Base-by-base conservation (phyloP, 2,797 vertebrate genomes). In the Gadopsis bispinosus region DNA sequence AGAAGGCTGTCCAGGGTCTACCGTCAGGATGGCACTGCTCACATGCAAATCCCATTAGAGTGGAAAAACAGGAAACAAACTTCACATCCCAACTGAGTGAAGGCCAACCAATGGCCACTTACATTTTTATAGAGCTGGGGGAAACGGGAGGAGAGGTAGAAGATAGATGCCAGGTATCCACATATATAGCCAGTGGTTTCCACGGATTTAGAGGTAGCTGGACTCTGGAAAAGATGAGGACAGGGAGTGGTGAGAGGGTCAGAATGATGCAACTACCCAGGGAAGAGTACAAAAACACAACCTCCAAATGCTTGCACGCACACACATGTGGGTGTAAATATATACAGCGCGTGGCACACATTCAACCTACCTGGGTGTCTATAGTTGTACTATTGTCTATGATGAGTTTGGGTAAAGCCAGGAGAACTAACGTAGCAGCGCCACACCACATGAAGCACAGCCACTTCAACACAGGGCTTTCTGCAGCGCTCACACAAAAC, bases 81-180 rank as follows among this genome's bases (percentile, higher is more conserved):
- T 45, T 22, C 16, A 67, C 16, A 71, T 59, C 9, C 50, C 50
- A 61, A 22, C 5, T 7, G 2, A 61, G 22, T 19, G 19, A 39
- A 39, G 22, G 48, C 14, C 33, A 72, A 65, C 22, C 63, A 69
- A 65, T 3, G 7, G 35, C 33, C 70, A 90, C 94, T 93, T 91
- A 94, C 73, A 12, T 96, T 96, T 95, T 96, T 94, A 74, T 93
- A 87, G 39, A 96, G 93, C 86, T 95, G 94, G 16, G 94, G 93
- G 81, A 96, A 93, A 65, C 89, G 87, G 39, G 94, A 95, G 70
- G 91, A 87, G 83, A 96, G 92, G 89, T 94, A 96, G 88, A 96
- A 95, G 43, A 92, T 39, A 1, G 93, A 94, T 55, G 93, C 95
- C 47, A 93, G 22, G 74, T 87, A 95, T 82, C 91, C 95, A 89